phyloP scores from a whole-genome alignment of 2,113 vertebrate genomes.

The Brachyhypopomus occidentalis region DNA sequence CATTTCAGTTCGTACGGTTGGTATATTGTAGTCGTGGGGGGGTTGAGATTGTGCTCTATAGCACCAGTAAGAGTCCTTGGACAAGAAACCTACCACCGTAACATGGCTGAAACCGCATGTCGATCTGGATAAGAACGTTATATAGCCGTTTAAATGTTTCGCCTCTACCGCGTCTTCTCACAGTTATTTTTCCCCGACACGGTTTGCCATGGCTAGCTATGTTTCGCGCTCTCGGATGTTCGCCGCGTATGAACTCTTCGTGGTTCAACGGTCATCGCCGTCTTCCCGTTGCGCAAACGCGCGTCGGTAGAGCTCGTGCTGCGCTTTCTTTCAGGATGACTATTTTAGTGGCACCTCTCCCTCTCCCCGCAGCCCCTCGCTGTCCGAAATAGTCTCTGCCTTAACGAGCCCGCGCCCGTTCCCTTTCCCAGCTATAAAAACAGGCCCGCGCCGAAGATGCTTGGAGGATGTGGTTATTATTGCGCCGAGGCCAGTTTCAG shows the following conservation, averaged over 20 bases:
- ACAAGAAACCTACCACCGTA: too few species aligned
- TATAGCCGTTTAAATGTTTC: neutral
- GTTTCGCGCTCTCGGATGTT: constrained; percentile 15
- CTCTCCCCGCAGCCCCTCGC: constrained; percentile 53
- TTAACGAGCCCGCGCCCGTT: constrained; percentile 73
- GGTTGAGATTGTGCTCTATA: too few species aligned
- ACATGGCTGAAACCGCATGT: neutral
- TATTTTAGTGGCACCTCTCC: constrained; percentile 47
- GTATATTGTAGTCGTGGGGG: neutral
- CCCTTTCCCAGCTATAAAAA: constrained; percentile 81
- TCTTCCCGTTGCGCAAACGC: constrained; percentile 26
- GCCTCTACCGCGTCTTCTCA: neutral
- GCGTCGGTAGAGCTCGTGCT: constrained; percentile 9
- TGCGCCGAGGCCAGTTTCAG: constrained; percentile 72
- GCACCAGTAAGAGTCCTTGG: too few species aligned
- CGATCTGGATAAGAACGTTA: neutral
- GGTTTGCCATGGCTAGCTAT: constrained; percentile 11
- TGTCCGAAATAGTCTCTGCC: constrained; percentile 70
- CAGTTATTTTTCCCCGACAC: neutral
- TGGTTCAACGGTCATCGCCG: constrained; percentile 26
- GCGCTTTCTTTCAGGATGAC: constrained; percentile 55
- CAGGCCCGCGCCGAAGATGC: constrained; percentile 77
- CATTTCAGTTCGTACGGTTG: neutral
- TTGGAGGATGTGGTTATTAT: constrained; percentile 81
- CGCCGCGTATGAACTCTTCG: neutral